Conservation (phyloP, 2,113 vertebrate species). For the Balaeniceps rex region DNA sequence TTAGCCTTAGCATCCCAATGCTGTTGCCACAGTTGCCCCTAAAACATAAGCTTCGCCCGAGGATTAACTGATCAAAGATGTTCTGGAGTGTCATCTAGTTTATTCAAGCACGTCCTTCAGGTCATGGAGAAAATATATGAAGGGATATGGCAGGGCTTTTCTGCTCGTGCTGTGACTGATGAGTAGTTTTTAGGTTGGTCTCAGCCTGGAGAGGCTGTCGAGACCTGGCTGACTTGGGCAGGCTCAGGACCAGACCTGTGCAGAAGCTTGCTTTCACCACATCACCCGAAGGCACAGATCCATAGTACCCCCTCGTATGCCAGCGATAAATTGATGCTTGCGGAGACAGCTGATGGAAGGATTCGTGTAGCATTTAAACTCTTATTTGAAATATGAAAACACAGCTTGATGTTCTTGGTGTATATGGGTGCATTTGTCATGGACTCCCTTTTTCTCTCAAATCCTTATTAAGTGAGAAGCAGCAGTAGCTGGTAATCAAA, state of each 20-base stretch:
- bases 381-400: not conserved
- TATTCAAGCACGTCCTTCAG: not conserved
- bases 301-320: rapidly evolving
- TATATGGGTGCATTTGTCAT: not conserved
- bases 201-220: not conserved
- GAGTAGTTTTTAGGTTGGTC: not conserved
- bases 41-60: not conserved
- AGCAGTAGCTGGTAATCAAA: not conserved
- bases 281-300: rapidly evolving
- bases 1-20: not conserved
- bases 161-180: not conserved
- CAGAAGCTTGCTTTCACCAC: not conserved
- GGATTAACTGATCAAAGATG: not conserved
- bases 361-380: not conserved
- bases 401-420: not conserved
- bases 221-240: not conserved
- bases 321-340: not conserved
- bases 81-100: not conserved
- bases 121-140: not conserved
- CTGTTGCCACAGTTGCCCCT: not conserved
- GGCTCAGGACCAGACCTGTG: not conserved
- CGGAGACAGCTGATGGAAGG: not conserved
- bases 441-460: not conserved
- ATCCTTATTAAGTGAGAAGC: not conserved
- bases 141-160: not conserved